Percentiles rank a stretch among this genome's conserved stretches.
These are phyloP conservation scores for Phaonia tiefii DNA, from an alignment of 2,888 invertebrate genomes.

Conservation along the genomic window DNA sequence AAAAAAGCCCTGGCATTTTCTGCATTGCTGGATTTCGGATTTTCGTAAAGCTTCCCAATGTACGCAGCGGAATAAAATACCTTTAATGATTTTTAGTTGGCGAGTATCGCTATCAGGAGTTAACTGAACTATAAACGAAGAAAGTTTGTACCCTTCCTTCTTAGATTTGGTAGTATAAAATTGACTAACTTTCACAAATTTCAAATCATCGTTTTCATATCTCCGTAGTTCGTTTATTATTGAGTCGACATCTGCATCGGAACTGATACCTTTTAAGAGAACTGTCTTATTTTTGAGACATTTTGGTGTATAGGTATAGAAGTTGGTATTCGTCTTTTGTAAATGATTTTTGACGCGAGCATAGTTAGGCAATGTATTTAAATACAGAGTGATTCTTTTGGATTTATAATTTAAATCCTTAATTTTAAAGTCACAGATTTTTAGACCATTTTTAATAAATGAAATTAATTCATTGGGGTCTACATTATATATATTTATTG, in stretches of 20 bases:
- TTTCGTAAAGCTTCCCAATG: slow-evolving; percentile 46
- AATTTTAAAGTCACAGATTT: neutral
- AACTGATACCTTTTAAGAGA: neutral
- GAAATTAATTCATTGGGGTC: neutral
- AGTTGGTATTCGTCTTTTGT: slow-evolving; percentile 3
- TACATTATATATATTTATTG: slow-evolving; percentile 15
- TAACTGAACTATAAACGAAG: slow-evolving; percentile 52
- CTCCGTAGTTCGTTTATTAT: slow-evolving; percentile 8
- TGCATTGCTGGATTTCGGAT: slow-evolving; percentile 45
- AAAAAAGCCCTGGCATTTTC: slow-evolving; percentile 26
- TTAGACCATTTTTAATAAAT: slow-evolving; percentile 6
- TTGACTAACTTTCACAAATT: slow-evolving; percentile 37
- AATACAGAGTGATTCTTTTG: neutral
- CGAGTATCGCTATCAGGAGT: slow-evolving; percentile 46
- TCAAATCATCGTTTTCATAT: slow-evolving; percentile 33
- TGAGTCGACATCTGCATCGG: no score
- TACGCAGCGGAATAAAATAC: slow-evolving; percentile 34
- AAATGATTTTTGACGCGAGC: neutral
- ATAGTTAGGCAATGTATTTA: slow-evolving; percentile 6
- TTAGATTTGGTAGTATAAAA: slow-evolving; percentile 43
- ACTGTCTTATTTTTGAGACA: neutral
- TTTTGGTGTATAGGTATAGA: slow-evolving; percentile 6
- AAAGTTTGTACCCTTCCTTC: slow-evolving; percentile 10
- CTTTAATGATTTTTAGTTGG: slow-evolving; percentile 48
- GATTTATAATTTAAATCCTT: neutral